phyloP scores from a whole-genome alignment of 2,888 invertebrate species.

The Bugula neritina region DNA sequence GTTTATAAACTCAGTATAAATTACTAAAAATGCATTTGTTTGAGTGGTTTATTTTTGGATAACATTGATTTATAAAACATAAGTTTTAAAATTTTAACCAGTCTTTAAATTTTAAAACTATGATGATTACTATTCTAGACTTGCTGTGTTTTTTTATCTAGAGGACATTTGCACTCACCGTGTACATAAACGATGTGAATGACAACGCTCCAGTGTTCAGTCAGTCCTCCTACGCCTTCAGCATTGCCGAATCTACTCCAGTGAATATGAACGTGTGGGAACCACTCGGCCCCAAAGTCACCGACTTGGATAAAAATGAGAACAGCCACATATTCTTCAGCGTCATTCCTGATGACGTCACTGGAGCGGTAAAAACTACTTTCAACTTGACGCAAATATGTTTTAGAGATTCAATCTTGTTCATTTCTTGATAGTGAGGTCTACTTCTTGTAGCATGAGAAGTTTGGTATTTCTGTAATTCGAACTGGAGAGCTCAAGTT shows the following conservation, averaged over 20 bases:
- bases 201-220: slow-evolving; percentile 24
- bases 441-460: neutral
- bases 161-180: slow-evolving; percentile 14
- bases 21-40: no score
- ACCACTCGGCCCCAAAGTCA: slow-evolving; percentile 14
- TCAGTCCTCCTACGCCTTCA: slow-evolving; percentile 8
- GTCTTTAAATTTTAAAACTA: no score
- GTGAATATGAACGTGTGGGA: slow-evolving; percentile 21
- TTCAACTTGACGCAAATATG: neutral
- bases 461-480: slow-evolving; percentile 2
- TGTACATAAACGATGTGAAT: slow-evolving; percentile 21
- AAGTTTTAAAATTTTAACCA: no score
- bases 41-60: no score
- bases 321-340: slow-evolving; percentile 23
- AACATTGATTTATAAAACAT: no score
- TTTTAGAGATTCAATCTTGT: neutral
- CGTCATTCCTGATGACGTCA: neutral
- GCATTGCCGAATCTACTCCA: neutral
- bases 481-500: slow-evolving; percentile 19
- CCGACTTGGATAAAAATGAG: slow-evolving; percentile 19
- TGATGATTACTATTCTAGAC: no score
- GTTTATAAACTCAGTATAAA: no score
- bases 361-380: neutral
- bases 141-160: no score
- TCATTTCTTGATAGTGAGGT: neutral